These are phyloP conservation scores for Zaprionus nigranus DNA, from an alignment of 1,140 invertebrate genomes.

Conservation along the genomic window DNA sequence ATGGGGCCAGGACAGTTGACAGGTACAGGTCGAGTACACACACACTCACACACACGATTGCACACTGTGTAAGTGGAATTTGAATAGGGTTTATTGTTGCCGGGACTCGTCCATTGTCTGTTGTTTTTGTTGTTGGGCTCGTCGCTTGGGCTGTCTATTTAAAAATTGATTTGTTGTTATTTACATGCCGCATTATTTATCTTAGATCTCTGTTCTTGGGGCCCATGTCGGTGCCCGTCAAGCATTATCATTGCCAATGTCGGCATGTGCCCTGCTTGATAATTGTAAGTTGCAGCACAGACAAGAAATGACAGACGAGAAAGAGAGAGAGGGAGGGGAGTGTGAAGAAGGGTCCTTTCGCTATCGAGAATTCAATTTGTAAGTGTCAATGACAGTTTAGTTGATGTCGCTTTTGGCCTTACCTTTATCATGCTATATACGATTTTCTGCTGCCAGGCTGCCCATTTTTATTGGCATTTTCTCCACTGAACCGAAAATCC, in stretches of 20 bases:
- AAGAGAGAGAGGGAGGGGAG: too few relatives aligned
- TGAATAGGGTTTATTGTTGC: constrained; percentile 71
- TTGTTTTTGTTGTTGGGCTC: constrained; percentile 1
- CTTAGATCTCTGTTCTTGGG: constrained; percentile 54
- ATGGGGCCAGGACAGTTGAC: constrained; percentile 52
- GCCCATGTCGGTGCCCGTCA: constrained; percentile 37
- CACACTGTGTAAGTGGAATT: constrained; percentile 35
- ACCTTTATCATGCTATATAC: constrained; percentile 17
- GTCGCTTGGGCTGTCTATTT: constrained; percentile 60
- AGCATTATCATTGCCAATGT: constrained; percentile 42
- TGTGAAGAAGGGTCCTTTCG: constrained; percentile 9
- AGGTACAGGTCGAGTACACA: constrained; percentile 37
- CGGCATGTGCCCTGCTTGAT: constrained; percentile 43
- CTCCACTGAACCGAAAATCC: constrained; percentile 67
- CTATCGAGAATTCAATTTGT: constrained; percentile 77
- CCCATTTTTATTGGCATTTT: constrained; percentile 67
- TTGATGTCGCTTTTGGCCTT: constrained; percentile 43
- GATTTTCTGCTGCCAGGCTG: not conserved
- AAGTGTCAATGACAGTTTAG: constrained; percentile 74
- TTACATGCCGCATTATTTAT: constrained; percentile 79
- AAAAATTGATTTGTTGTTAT: constrained; percentile 82
- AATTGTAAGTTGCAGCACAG: constrained; percentile 54
- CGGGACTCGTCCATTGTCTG: constrained; percentile 5
- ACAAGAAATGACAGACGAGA: not conserved
- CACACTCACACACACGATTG: constrained; percentile 1